phyloP scores from a whole-genome alignment of 2,113 vertebrate species.

The Mormyrus lacerda region DNA sequence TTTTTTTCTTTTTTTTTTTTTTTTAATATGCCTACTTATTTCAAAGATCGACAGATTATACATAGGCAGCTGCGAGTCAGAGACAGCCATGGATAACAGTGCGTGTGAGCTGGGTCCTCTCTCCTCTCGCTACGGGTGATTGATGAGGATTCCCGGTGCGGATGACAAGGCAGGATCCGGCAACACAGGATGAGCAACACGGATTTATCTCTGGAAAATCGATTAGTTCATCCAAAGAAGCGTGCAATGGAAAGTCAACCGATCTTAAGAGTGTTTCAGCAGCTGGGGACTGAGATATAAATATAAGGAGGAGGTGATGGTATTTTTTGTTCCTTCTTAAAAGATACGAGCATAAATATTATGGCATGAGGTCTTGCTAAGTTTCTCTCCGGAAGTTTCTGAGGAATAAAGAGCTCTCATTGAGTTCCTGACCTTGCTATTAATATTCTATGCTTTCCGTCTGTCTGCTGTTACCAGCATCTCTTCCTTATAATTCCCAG shows the following conservation, averaged over 20 bases:
- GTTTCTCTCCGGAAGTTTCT: background rate
- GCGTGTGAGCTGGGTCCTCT: background rate
- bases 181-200: constrained; percentile 45
- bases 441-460: background rate
- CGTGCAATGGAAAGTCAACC: constrained; percentile 15
- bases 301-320: background rate
- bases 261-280: constrained; percentile 14
- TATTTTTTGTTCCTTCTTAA: background rate
- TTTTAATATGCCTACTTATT: background rate
- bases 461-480: background rate
- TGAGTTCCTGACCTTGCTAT: background rate
- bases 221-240: constrained; percentile 34
- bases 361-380: background rate
- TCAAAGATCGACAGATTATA: background rate
- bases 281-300: background rate
- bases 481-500: background rate
- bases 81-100: background rate
- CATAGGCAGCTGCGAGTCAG: background rate
- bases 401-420: background rate
- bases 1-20: background rate
- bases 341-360: background rate
- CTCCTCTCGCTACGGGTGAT: constrained; percentile 37
- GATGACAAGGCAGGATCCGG: constrained; percentile 42
- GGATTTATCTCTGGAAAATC: constrained; percentile 54
- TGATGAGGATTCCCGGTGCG: constrained; percentile 49